Evolutionary conservation across 2,113 vertebrate genomes (phyloP), one percentile per base, ranked within the genome.

Genomic region (Plestiodon gilberti): DNA sequence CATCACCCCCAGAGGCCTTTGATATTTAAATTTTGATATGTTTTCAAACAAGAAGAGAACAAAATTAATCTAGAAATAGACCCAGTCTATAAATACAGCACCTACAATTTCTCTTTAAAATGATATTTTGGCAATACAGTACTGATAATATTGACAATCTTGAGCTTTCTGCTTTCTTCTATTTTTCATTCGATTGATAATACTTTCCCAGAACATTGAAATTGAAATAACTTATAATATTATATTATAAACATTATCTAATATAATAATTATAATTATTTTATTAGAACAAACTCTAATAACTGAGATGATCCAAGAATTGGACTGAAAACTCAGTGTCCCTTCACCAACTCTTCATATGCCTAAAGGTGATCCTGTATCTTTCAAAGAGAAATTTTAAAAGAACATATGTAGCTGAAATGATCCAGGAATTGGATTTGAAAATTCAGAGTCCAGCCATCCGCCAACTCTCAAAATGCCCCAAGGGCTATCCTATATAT

Each of bases 171-270:
- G 48, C 18, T 25, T 65, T 14, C 22, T n/a, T 38, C 90, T 81
- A 88, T 88, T 88, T 88, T 90, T 48, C 82, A 84, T 1, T 0
- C 89, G 75, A 87, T 92, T 90, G 76, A 93, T 89, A 90, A 89
- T 62, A 87, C 55, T 78, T 89, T 76, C n/a, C 82, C n/a, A 88
- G 80, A 93, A 93, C 89, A 91, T 40, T 81, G 87, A 89, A 94
- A 89, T 80, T 83, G 13, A 93, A 81, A 88, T 76, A 23, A 71
- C 80, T 86, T 91, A 88, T 57, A 61, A 88, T 90, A 89, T 76
- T 75, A 84, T 48, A 48, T 48, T n/a, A n/a, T n/a, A n/a, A n/a
- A n/a, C n/a, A n/a, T n/a, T 48, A 48, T 48, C 43, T 48, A 48
- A 48, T 48, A 48, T 48, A 48, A 48, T 48, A 5, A 48, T 48